Base-by-base conservation (phyloP, 2,888 invertebrate species). In the Eupelmus urozonus region DNA sequence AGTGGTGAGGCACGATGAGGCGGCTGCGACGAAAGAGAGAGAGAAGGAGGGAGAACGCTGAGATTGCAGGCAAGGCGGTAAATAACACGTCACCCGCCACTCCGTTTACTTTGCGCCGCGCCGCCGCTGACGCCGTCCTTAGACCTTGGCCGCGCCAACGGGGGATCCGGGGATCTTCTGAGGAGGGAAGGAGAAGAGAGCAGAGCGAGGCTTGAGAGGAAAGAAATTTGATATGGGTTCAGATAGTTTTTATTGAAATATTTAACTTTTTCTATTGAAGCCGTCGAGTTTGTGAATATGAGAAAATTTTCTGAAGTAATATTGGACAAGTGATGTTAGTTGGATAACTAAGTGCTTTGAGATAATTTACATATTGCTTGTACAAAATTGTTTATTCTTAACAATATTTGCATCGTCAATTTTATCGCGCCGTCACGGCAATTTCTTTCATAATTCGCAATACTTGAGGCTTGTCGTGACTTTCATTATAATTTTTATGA, bases 51-150 rank as follows among this genome's bases (percentile, higher is more conserved):
- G n/a, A n/a, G 70, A 70, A 53, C 51, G 86, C 83, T 82, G 85
- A 85, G 85, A 85, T 87, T 87, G 84, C 85, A 83, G n/a, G 82
- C 83, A 83, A 82, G 84, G 81, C 83, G 83, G 86, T 87, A 87
- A 87, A 87, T 87, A 86, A 87, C 84, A 86, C 87, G 86, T 87
- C 85, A 85, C 82, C 82, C 85, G 84, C 83, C 83, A 84, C 82
- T 86, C 82, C 82, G 85, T 85, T 86, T 86, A 85, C 85, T 85
- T 85, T 87, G 78, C 82, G 77, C 81, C 79, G 63, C 13, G 73
- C 16, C 20, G 3, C 20, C 16, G 20, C 20, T 7, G 49, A 34
- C 53, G 23, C 27, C 53, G 34, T 20, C 42, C 20, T 42, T 20
- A 20, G 20, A 55, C 83, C 11, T 45, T n/a, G n/a, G 20, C 25